Percentiles rank a stretch among this genome's conserved stretches.
Conservation (phyloP, 1,140 invertebrate genomes). For the Cherax destructor region DNA sequence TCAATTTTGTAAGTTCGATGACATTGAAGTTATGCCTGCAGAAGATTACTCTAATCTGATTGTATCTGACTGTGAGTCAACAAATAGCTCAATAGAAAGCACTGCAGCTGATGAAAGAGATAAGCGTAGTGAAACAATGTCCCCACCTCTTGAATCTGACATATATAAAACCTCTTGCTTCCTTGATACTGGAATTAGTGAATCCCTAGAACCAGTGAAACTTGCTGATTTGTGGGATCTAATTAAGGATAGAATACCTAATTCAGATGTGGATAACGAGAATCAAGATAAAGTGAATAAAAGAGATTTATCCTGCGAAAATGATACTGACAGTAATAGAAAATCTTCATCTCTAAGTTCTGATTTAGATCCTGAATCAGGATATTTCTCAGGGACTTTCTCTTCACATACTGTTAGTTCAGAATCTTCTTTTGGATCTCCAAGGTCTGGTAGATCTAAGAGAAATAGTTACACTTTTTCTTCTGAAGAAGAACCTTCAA, state of each 20-base stretch:
- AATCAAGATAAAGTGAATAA: not conserved
- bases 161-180: conserved; percentile 16
- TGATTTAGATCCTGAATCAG: conserved; percentile 52
- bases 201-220: conserved; percentile 45
- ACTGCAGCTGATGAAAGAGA: conserved; percentile 8
- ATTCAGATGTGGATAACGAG: not conserved
- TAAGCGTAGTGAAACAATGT: not conserved
- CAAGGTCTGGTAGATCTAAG: conserved; percentile 39
- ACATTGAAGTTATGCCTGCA: conserved; percentile 35
- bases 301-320: not conserved
- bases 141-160: not conserved
- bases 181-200: conserved; percentile 47
- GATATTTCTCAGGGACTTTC: conserved; percentile 53
- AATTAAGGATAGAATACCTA: conserved; percentile 54
- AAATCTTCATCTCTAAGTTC: conserved; percentile 26
- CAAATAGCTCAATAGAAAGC: not conserved
- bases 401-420: conserved; percentile 32
- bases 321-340: conserved; percentile 14
- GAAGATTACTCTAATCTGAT: conserved; percentile 33
- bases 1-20: conserved; percentile 42
- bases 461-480: conserved; percentile 41
- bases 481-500: conserved; percentile 38
- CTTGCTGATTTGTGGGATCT: conserved; percentile 58
- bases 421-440: conserved; percentile 35
- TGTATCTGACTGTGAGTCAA: not conserved